Evolutionary conservation across 2,113 vertebrate species (phyloP).

Genomic region (Sigmodon hispidus): DNA sequence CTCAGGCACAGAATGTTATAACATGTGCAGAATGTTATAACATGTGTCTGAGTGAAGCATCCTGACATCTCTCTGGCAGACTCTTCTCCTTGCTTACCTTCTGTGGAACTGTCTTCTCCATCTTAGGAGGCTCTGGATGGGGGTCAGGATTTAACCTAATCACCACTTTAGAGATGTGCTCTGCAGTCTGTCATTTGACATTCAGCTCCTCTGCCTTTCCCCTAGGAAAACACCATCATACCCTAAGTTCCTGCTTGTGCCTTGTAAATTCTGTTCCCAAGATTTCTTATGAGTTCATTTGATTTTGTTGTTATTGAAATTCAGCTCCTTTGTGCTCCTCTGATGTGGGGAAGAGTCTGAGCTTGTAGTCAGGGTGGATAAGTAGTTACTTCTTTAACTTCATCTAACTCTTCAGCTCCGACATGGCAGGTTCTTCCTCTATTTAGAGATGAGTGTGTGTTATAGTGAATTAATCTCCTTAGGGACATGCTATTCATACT

Average conservation of each 20-base stretch:
- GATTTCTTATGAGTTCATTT: background rate
- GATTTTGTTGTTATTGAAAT: constrained; percentile 1
- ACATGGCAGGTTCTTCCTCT: background rate
- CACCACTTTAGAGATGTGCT: background rate
- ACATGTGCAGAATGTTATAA: too few relatives aligned
- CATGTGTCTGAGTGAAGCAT: background rate
- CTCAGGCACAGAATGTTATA: background rate
- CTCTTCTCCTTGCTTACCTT: background rate
- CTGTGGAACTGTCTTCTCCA: background rate
- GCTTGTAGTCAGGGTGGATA: background rate
- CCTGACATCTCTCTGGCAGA: background rate
- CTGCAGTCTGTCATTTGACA: background rate
- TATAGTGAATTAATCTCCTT: background rate
- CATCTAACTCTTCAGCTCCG: background rate
- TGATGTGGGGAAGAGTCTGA: background rate
- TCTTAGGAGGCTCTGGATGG: background rate
- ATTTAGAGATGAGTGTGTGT: background rate
- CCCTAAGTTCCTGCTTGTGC: background rate
- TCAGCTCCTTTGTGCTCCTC: background rate
- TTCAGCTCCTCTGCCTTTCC: background rate
- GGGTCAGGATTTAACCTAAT: background rate
- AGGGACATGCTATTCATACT: background rate
- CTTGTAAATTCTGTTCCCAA: background rate
- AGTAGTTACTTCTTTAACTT: background rate
- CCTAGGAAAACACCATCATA: background rate